Evolutionary conservation across 2,113 vertebrate genomes (phyloP).

Genomic region (Piliocolobus tephrosceles): DNA sequence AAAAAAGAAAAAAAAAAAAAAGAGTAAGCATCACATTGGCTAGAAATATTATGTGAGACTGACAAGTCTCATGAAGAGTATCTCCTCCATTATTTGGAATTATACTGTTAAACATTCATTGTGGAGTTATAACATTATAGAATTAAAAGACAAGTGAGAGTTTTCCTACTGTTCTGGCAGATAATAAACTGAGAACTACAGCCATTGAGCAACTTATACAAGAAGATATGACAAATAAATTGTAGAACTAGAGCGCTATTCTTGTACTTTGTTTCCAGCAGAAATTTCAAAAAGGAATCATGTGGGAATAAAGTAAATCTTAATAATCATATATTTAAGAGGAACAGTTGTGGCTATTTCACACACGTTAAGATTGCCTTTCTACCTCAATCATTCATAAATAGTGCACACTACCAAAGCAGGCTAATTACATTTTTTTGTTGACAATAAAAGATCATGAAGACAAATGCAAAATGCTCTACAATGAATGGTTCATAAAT

Average conservation of each 20-base stretch:
- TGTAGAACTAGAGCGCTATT: not conserved
- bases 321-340: not conserved
- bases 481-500: not conserved
- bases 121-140: not conserved
- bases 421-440: slow-evolving; percentile 13
- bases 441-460: slow-evolving; percentile 2
- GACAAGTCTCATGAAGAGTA: not conserved
- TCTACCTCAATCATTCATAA: not conserved
- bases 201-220: not conserved
- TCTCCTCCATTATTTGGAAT: not conserved
- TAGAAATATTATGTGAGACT: not conserved
- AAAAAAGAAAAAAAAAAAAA: not conserved
- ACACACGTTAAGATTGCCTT: not conserved
- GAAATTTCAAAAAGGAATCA: not conserved
- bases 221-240: not conserved
- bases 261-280: not conserved
- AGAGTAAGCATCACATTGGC: not conserved
- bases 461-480: not conserved
- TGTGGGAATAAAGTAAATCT: not conserved
- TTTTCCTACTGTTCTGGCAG: not conserved
- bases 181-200: not conserved
- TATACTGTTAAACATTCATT: not conserved
- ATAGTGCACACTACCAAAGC: not conserved
- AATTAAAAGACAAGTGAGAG: not conserved
- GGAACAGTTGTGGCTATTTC: not conserved